Evolutionary conservation across 2,797 vertebrate genomes (phyloP).

Genomic region (Scolopax bukidnonensis): DNA sequence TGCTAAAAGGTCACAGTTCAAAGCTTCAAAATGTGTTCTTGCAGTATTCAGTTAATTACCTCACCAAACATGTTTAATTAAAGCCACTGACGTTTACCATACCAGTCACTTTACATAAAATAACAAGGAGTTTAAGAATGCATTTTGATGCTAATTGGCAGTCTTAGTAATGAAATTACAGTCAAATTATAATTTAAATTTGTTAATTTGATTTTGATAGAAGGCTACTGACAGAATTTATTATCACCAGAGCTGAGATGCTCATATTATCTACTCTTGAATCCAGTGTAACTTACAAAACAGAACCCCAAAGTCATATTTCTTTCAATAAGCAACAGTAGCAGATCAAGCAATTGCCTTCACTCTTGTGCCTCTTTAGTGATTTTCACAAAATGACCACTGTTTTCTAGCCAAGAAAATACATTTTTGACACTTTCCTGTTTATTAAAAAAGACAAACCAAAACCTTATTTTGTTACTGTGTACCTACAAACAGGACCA

Average conservation of each 20-base stretch:
- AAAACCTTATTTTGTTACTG: background rate
- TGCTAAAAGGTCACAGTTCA: background rate
- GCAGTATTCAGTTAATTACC: background rate
- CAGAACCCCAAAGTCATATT: background rate
- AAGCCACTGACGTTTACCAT: background rate
- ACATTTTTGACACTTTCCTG: background rate
- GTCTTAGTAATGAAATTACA: background rate
- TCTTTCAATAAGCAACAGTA: background rate
- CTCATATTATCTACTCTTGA: background rate
- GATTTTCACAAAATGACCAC: background rate
- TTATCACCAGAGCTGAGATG: background rate
- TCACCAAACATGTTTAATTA: background rate
- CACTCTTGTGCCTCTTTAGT: background rate
- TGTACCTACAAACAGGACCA: background rate
- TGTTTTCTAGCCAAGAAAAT: background rate
- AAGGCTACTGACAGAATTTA: background rate
- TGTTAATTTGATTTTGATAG: background rate
- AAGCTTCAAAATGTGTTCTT: background rate
- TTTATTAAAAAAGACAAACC: background rate
- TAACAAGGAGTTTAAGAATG: background rate
- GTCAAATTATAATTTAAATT: background rate
- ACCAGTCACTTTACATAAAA: background rate
- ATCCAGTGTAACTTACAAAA: background rate
- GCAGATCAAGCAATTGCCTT: background rate
- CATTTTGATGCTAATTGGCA: background rate